Evolutionary conservation across 2,113 vertebrate species (phyloP), one percentile per base, ranked within the genome.

Genomic region (Ceyx cyanopectus): DNA sequence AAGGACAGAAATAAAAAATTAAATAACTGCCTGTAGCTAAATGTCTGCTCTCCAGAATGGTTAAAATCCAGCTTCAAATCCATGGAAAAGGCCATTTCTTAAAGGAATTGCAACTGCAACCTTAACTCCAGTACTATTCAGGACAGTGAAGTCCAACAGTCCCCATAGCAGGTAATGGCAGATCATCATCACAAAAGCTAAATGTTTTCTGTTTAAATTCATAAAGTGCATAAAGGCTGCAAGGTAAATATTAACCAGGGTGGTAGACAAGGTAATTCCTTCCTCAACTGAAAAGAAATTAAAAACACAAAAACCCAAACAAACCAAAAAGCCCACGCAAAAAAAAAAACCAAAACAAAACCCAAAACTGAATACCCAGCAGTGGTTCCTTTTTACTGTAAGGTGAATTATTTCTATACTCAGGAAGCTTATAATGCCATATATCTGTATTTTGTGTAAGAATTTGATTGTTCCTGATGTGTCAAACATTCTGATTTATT

Each of bases 1-100:
- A 83, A 85, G 18, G 43, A 60, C 74, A 66, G 27, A 79, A 92
- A 87, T 82, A 80, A 95, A 92, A 93, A 85, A 56, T 58, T 79
- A 70, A 94, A 21, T 67, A 60, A 61, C 18, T 45, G 63, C 81
- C 91, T 85, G 41, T 29, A 93, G 81, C 75, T 73, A 92, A 85
- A 87, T 70, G 23, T 41, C 77, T 95, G 67, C 54, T 67, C 56
- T 50, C n/a, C n/a, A 41, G 34, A 65, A 45, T 27, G 21, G 72
- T 89, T 46, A 63, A 12, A 66, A 74, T 4, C 43, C 26, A 87
- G 60, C 75, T 89, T 32, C 17, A 76, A 82, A 85, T 41, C 58
- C 29, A 75, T 13, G 9, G 60, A 81, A 81, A 78, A 10, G 61
- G 61, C 2, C 43, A 69, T 75, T 92, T 83, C 68, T 66, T 69